Evolutionary conservation across 2,797 vertebrate species (phyloP).

Genomic region (Myoxocephalus aenaeus): DNA sequence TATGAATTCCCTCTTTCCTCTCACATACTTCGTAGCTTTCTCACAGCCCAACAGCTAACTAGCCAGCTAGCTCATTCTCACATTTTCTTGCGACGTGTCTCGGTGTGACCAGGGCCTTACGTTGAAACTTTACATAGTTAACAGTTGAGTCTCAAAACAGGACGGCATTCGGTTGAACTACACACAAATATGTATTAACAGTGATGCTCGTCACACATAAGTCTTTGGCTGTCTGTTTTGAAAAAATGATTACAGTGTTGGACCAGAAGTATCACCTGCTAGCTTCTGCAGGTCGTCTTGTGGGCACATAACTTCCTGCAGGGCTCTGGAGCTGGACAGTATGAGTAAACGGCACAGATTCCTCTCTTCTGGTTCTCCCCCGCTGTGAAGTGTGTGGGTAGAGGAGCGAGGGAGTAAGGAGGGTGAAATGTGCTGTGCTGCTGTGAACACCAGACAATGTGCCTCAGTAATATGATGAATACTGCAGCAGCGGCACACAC

Average conservation of each 20-base stretch:
- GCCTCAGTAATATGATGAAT: conserved; percentile 73
- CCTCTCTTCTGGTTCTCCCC: conserved; percentile 65
- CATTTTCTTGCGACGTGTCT: too few species aligned
- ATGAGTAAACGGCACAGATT: conserved; percentile 74
- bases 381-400: conserved; percentile 70
- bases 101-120: background rate
- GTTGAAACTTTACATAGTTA: background rate
- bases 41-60: too few species aligned
- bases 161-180: background rate
- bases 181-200: background rate
- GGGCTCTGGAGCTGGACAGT: conserved; percentile 46
- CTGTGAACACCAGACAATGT: conserved; percentile 79
- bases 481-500: conserved; percentile 37
- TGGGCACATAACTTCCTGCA: conserved; percentile 30
- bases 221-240: background rate
- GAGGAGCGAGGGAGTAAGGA: conserved; percentile 64
- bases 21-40: too few species aligned
- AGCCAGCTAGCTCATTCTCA: too few species aligned
- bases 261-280: conserved; percentile 15
- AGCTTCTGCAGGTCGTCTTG: conserved; percentile 7
- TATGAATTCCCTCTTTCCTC: too few species aligned
- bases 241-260: background rate
- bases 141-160: conserved; percentile 1
- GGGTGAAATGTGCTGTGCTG: conserved; percentile 72
- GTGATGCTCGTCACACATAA: background rate